Evolutionary conservation across 1,140 invertebrate species (phyloP), one percentile per base, ranked within the genome.

Genomic region (Macrotrachela quadricornifera): DNA sequence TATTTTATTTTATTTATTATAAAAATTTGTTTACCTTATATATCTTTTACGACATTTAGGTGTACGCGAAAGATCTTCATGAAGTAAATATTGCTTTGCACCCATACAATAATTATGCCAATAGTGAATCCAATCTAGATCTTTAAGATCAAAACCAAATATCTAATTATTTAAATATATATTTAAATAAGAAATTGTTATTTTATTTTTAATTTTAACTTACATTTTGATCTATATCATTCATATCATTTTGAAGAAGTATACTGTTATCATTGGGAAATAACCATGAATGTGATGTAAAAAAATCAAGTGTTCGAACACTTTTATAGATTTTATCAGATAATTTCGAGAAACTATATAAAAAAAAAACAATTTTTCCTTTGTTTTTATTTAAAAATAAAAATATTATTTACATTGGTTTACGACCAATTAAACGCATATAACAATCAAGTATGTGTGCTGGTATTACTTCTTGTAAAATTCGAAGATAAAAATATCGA

Each of bases 251-350:
- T 15, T 79, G 71, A 14, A 91, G 64, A 1, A 68, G 62, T 11
- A 77, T 59, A 30, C 82, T 73, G 56, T 86, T 85, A 1, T 76
- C 66, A 57, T 84, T 84, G 17, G 69, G 62, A 61, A 90, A 91
- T 10, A 72, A 71, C 85, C 85, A 92, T 62, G 85, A 75, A 56
- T 82, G 77, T 0, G 73, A 77, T 0, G 82, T 75, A 60, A 87
- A 94, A 60, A 80, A 82, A 46, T 78, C 71, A 6, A 92, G 60
- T 4, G 80, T 81, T 10, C 69, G 69, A 39, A 80, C 80, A 83
- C 80, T 43, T 77, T 77, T 59, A 79, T 80, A 10, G 91, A 76
- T 57, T 80, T 79, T 11, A 80, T 72, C 62, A 90, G 83, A 18
- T 90, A 66, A 8, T 30, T 30, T 30, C 8, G 8, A 30, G 8